Conservation (phyloP, 2,888 invertebrate genomes). For the Heliconius ethilla region DNA sequence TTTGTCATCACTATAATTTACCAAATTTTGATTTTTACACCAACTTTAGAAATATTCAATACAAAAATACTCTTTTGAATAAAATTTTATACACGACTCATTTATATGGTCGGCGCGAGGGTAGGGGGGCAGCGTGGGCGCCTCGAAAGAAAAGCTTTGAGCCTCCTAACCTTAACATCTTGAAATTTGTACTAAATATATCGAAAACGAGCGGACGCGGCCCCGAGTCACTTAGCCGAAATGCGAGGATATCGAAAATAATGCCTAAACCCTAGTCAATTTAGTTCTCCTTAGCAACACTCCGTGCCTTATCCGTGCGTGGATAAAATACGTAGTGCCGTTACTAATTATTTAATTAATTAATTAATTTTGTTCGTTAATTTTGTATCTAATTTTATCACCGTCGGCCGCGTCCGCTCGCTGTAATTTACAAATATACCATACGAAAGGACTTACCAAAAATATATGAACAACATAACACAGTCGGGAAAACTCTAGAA, state of each 20-base stretch:
- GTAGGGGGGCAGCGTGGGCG: constrained; percentile 66
- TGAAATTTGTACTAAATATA: constrained; percentile 83
- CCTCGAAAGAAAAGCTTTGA: constrained; percentile 81
- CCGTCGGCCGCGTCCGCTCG: constrained; percentile 77
- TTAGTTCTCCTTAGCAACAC: constrained; percentile 53
- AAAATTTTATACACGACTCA: constrained; percentile 82
- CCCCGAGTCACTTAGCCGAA: constrained; percentile 80
- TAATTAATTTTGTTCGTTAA: constrained; percentile 52
- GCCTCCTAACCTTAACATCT: constrained; percentile 82
- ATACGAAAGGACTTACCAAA: constrained; percentile 71
- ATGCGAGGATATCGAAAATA: constrained; percentile 82
- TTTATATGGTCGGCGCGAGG: constrained; percentile 67
- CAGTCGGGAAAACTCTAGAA: constrained; percentile 62
- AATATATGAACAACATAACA: constrained; percentile 58
- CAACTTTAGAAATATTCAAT: constrained; percentile 84
- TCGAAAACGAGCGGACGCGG: constrained; percentile 78
- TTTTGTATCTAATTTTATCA: constrained; percentile 80
- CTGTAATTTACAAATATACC: constrained; percentile 78
- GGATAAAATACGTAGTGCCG: constrained; percentile 56
- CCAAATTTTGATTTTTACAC: constrained; percentile 84
- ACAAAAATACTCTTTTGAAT: constrained; percentile 84
- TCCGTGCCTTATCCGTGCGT: constrained; percentile 24
- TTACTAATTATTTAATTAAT: constrained; percentile 59
- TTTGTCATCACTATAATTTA: constrained; percentile 81
- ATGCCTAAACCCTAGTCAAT: constrained; percentile 80